phyloP scores from a whole-genome alignment of 2,797 vertebrate genomes.

The Astyanax mexicanus region DNA sequence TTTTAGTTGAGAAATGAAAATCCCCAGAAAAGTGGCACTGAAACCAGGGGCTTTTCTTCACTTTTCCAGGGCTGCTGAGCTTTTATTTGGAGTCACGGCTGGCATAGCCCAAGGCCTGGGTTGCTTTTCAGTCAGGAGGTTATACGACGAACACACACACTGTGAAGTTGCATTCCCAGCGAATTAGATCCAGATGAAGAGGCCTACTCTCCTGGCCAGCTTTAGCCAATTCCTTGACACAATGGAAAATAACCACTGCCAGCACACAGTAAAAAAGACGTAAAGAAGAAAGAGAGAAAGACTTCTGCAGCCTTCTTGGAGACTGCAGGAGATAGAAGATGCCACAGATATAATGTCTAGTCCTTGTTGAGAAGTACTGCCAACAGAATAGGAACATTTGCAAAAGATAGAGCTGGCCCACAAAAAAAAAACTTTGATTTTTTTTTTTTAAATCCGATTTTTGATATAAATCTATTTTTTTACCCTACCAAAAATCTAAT shows the following conservation, averaged over 20 bases:
- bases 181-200: conserved; percentile 72
- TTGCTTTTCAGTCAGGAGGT: conserved; percentile 26
- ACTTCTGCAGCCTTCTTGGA: conserved; percentile 67
- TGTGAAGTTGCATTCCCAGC: conserved; percentile 62
- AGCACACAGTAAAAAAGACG: conserved; percentile 64
- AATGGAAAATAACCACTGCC: conserved; percentile 75
- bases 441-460: too few relatives aligned
- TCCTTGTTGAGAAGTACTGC: conserved; percentile 25
- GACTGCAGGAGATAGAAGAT: conserved; percentile 63
- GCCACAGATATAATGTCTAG: conserved; percentile 77
- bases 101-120: conserved; percentile 54
- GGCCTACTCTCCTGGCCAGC: conserved; percentile 52
- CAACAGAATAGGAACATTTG: too few relatives aligned
- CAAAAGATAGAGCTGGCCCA: too few relatives aligned
- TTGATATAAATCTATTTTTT: too few relatives aligned
- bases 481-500: too few relatives aligned
- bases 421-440: too few relatives aligned
- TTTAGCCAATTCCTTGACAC: conserved; percentile 68
- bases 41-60: conserved; percentile 62
- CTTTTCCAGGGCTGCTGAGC: conserved; percentile 63
- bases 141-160: conserved; percentile 44
- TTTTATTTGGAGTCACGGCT: conserved; percentile 54
- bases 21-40: conserved; percentile 53
- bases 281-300: conserved; percentile 55
- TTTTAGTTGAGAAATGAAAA: conserved; percentile 31